Percentiles rank a stretch among this genome's conserved stretches.
Conservation (phyloP, 2,113 vertebrate genomes). For the Engystomops pustulosus region DNA sequence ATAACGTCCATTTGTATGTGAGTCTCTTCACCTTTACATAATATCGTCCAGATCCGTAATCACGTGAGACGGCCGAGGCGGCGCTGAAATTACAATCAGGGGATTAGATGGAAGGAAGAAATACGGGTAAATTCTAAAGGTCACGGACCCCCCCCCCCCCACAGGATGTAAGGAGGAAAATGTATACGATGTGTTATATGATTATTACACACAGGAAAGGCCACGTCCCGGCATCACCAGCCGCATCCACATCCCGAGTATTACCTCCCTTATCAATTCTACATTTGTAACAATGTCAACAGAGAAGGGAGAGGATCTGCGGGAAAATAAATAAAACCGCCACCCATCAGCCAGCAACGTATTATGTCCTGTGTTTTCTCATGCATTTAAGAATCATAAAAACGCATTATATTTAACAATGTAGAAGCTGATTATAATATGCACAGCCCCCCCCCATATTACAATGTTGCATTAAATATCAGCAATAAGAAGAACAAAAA, state of each 20-base stretch:
- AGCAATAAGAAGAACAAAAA: too few species aligned
- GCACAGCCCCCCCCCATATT: not conserved
- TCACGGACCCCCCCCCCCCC: not conserved
- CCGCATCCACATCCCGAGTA: not conserved
- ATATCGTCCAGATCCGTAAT: conserved; percentile 6
- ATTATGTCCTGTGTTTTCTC: not conserved
- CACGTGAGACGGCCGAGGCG: not conserved
- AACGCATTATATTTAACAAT: not conserved
- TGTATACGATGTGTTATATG: not conserved
- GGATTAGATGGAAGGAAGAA: conserved; percentile 17
- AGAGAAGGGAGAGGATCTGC: not conserved
- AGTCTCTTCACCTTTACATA: conserved; percentile 14
- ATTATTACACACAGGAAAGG: conserved; percentile 43
- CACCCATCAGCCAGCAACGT: not conserved
- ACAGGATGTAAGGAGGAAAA: not conserved
- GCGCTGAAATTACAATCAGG: conserved; percentile 36
- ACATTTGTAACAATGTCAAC: conserved; percentile 26
- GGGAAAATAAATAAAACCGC: conserved; percentile 1
- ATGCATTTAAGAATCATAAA: not conserved
- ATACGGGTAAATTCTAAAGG: conserved; percentile 45
- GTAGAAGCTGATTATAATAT: not conserved
- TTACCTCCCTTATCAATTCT: conserved; percentile 5
- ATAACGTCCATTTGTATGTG: conserved; percentile 30
- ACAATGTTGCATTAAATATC: not conserved
- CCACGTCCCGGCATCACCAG: conserved; percentile 1